Base-by-base conservation (phyloP, 2,888 invertebrate genomes). In the Caenorhabditis sp. region DNA sequence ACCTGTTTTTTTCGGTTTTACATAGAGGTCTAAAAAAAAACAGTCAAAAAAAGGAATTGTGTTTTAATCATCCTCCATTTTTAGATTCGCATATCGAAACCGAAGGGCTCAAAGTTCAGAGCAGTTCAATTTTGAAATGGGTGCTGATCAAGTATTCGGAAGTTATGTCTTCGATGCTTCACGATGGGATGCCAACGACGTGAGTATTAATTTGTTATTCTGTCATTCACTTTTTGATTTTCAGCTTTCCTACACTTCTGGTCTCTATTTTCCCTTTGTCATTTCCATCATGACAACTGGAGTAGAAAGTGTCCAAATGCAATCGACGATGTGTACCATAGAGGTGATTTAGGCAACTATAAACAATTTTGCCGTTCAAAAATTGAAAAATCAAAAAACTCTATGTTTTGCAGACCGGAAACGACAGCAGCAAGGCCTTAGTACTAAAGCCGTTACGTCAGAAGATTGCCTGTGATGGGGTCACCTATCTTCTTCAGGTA, bases 401-500 rank as follows among this genome's bases (percentile, higher is more conserved):
- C 20, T 11, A 60, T 44, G 32, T 32, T 40, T 77, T 83, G 6
- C 72, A 86, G 87, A 58, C 71, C 15, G 87, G 90, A 11, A 85
- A 88, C 28, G 89, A 89, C 32, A 82, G 77, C 55, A 82, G 87
- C 50, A 82, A 83, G 47, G 74, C 84, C n/a, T 40, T 90, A 92
- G 95, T 96, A 3, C 93, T 99, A 70, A 97, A 98, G 92, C 97
- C 98, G 0, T 93, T 98, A 11, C 98, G 99, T 93, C 99, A 99
- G 93, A 99, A 98, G 92, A 94, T 99, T 77, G 97, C 96, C 92
- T 97, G 98, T 0, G 98, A 99, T 92, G 99, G 99, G 0, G 94
- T 99, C 6, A 96, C 96, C 92, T 99, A 98, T 92, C 94, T 99
- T 69, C 93, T 99, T 80, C 99, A 98, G 82, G 86, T 86, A 65